Evolutionary conservation across 2,888 invertebrate species (phyloP), one percentile per base, ranked within the genome.

Genomic region (Artemia sp.): DNA sequence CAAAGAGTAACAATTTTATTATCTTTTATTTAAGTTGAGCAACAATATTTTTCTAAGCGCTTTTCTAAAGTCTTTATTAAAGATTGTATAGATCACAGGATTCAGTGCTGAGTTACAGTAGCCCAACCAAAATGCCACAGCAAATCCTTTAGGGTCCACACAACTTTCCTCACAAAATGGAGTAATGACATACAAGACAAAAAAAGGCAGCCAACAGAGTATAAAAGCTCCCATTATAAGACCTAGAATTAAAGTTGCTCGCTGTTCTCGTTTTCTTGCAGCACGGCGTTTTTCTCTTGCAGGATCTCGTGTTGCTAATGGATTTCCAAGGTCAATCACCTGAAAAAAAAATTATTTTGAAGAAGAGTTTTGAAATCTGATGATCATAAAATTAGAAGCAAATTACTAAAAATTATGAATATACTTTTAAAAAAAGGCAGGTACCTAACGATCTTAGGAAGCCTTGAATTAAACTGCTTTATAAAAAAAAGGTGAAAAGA

Each of bases 201-300:
- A 98, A 80, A 98, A 98, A 0, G 97, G 97, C 77, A 97, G 82
- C 97, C 97, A 96, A 78, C 95, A 95, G 71, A 94, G 88, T 75
- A 97, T 96, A 79, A 98, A 98, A 75, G 95, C 93, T 72, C 94
- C 95, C 92, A 98, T 94, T 74, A 98, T 96, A 72, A 98, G 85
- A 58, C 97, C 97, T 73, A 98, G 81, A 73, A 98, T 95, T 50
- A 98, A 82, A 0, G 96, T 97, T 3, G 98, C 97, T 67, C 97
- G 83, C 76, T 97, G 90, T 80, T 98, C 97, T 78, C 94, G 92
- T 76, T 95, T 94, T 73, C 94, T 84, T 0, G 95, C 95, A 75
- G 96, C 83, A 75, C 93, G 84, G 71, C 92, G 85, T 80, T 94
- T 94, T 78, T 95, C 93, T 73, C 92, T 84, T 76, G 94, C 94